These are phyloP conservation scores for Daphoenositta chrysoptera DNA, from an alignment of 2,113 vertebrate genomes.

Conservation along the genomic window DNA sequence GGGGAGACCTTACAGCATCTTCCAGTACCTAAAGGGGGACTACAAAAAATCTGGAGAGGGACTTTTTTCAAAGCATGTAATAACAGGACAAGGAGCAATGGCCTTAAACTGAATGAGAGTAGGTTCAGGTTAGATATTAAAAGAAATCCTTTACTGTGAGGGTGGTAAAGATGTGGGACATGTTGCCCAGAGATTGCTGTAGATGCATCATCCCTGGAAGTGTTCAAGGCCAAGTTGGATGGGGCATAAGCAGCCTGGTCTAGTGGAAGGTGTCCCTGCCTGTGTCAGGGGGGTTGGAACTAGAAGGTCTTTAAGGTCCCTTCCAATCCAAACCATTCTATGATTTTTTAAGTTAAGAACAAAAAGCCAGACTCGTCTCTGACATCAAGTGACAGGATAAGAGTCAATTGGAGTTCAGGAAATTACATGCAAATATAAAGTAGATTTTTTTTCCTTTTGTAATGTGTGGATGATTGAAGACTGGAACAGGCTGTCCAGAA, in stretches of 20 bases:
- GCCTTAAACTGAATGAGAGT: neutral
- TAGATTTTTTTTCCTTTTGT: neutral
- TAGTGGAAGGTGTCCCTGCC: neutral
- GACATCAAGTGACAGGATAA: neutral
- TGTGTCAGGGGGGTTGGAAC: fast-evolving
- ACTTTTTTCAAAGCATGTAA: neutral
- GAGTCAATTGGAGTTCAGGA: neutral
- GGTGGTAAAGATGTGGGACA: neutral
- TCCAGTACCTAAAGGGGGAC: neutral
- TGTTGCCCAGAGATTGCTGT: neutral
- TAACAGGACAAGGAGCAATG: neutral
- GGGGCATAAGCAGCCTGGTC: neutral
- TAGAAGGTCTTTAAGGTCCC: neutral
- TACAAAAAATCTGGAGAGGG: neutral
- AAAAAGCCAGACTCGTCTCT: neutral
- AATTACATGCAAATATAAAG: neutral
- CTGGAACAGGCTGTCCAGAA: neutral
- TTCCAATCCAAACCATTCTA: neutral
- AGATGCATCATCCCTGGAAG: neutral
- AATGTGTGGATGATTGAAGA: neutral
- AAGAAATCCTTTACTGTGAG: neutral
- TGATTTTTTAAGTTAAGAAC: neutral
- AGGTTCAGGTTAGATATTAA: neutral
- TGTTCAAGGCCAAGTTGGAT: neutral
- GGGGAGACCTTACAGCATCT: neutral